Evolutionary conservation across 2,888 invertebrate species (phyloP), one percentile per base, ranked within the genome.

Genomic region (Adelognathus sp.): DNA sequence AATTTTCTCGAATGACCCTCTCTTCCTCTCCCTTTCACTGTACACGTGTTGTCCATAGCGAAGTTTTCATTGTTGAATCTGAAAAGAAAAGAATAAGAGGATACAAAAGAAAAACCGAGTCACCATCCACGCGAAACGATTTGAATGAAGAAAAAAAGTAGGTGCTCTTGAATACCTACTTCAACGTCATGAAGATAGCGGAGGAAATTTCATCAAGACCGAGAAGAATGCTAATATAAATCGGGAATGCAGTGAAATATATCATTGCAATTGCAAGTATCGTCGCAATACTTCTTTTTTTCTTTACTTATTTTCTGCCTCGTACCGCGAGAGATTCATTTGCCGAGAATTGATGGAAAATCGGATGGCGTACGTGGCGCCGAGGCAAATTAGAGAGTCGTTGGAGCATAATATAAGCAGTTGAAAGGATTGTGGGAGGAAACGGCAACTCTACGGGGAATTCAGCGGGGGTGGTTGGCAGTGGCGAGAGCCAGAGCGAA

Each of bases 401-500:
- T 70, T 60, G 31, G 11, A 52, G 70, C 50, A 6, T 31, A 60
- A 71, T 71, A 27, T 41, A 46, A 54, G 44, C 36, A 27, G 36
- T 50, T n/a, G 50, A 7, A 33, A 41, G 58, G 36, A 29, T 50
- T 29, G 14, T 2, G 36, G 33, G 36, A 63, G 14, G 44, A 11
- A 24, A 21, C 11, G 21, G 5, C 24, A 31, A n/a, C 36, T 27
- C 56, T 36, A 27, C 9, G 39, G 39, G 60, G 50, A 50, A 24
- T 3, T 1, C 24, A 9, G 50, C 11, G 21, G 50, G n/a, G 60
- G 46, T 39, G 58, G 63, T 21, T 50, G 5, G 27, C 29, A 44
- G 74, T 39, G 63, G 29, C 61, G 24, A 18, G 31, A 31, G 33
- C 46, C 69, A 36, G n/a, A 66, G 66, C 41, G 54, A 64, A 67